A percentile compares a stretch with the other conserved stretches of the same genome.
Evolutionary conservation across 2,888 invertebrate genomes (phyloP).

Genomic region (Nemotelus nigrinus): DNA sequence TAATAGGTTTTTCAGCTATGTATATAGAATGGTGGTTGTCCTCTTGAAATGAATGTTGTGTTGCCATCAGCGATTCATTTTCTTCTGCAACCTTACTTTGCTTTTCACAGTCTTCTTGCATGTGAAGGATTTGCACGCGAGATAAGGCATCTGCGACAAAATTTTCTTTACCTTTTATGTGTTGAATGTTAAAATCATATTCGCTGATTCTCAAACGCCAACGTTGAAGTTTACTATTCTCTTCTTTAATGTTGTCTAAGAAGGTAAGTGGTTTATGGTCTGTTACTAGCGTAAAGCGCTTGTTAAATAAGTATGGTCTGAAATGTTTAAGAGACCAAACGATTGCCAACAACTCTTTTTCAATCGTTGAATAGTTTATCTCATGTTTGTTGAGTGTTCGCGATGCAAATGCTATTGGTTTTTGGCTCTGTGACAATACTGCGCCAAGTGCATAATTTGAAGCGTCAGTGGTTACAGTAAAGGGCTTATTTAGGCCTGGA

Average conservation of each 20-base stretch:
- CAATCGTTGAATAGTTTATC: constrained; percentile 54
- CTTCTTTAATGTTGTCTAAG: constrained; percentile 50
- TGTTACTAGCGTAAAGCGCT: constrained; percentile 59
- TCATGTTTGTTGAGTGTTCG: constrained; percentile 52
- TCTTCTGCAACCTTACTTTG: neutral
- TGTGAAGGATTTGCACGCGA: neutral
- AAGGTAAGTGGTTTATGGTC: constrained; percentile 61
- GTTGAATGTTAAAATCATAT: constrained; percentile 3
- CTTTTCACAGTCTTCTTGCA: neutral
- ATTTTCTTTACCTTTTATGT: constrained; percentile 14
- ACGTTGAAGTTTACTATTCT: constrained; percentile 31
- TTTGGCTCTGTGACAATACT: constrained; percentile 54
- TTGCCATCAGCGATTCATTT: constrained; percentile 9
- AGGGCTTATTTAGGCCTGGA: constrained; percentile 57
- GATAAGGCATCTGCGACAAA: constrained; percentile 4
- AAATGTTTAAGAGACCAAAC: constrained; percentile 57
- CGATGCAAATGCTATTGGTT: constrained; percentile 46
- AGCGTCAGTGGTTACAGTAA: constrained; percentile 56
- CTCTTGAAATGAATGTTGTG: constrained; percentile 2
- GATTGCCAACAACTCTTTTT: constrained; percentile 51
- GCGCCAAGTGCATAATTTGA: constrained; percentile 53
- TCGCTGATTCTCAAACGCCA: constrained; percentile 30
- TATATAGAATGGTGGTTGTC: constrained; percentile 15
- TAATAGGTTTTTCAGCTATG: constrained; percentile 22
- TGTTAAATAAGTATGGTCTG: constrained; percentile 57